Evolutionary conservation across 2,888 invertebrate genomes (phyloP), one percentile per base, ranked within the genome.

Genomic region (Agrochola macilenta): DNA sequence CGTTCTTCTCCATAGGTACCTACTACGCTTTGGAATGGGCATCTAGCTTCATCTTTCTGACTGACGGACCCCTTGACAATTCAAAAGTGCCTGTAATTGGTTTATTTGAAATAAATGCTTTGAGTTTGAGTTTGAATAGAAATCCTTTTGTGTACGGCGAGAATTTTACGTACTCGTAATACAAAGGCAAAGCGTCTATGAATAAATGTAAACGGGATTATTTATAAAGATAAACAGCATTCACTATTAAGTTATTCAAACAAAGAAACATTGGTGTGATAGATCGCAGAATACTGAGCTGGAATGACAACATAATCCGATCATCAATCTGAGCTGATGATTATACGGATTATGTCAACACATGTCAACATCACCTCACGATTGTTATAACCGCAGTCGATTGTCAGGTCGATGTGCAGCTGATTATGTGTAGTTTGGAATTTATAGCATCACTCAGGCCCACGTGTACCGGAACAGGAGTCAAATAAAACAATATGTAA

Each of bases 401-500:
- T 43, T 49, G 43, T 46, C 20, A 17, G 7, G 20, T 14, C 26
- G 52, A 11, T 20, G 14, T 26, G 26, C 9, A 17, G 39, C 17
- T 5, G 9, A 26, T 39, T n/a, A n/a, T 12, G 12, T 23, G 26
- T 52, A 17, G 12, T 14, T 17, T 30, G n/a, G 9, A 20, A 23
- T 57, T 14, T 54, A 11, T 46, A 61, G 20, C 7, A 54, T 54
- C 30, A 39, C 12, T 49, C 2, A 20, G 23, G 11, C 9, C 30
- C 46, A 64, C 65, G 49, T 61, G 14, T 9, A 14, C 39, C 14
- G 2, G 20, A 49, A 2, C 11, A 43, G 68, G 46, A 61, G 30
- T 3, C 9, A 73, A 76, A 88, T 93, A 91, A 92, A 91, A 95
- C 94, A 93, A 91, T 81, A 89, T 85, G 77, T 77, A 85, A 75